A percentile compares a stretch with the other conserved stretches of the same genome.
Evolutionary conservation across 2,113 vertebrate genomes (phyloP).

Genomic region (Hypanus sabinus): DNA sequence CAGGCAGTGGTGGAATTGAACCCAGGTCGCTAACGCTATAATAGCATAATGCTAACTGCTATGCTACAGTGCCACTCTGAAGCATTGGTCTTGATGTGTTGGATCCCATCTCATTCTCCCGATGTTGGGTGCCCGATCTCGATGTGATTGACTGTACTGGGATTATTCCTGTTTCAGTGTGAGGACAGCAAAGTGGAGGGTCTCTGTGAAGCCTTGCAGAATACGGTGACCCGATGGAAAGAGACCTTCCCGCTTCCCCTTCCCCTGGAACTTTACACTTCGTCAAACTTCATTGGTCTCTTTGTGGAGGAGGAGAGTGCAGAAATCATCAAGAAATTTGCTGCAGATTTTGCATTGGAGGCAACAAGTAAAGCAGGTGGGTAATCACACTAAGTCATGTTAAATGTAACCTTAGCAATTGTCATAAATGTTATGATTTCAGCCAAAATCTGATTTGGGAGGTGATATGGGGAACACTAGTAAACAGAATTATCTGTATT

Average conservation of each 20-base stretch:
- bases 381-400: slow-evolving; percentile 4
- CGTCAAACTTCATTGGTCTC: slow-evolving; percentile 92
- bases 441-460: too few species aligned
- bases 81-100: background rate
- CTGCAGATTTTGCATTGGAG: slow-evolving; percentile 80
- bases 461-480: too few species aligned
- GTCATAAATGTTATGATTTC: too few species aligned
- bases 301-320: slow-evolving; percentile 92
- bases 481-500: background rate
- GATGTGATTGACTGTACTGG: background rate
- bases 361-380: slow-evolving; percentile 81
- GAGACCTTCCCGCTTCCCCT: slow-evolving; percentile 78
- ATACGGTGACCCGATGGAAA: slow-evolving; percentile 77
- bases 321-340: slow-evolving; percentile 86
- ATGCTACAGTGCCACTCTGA: background rate
- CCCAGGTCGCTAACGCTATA: too few species aligned
- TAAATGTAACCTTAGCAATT: background rate
- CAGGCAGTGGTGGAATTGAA: too few species aligned
- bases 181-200: slow-evolving; percentile 86
- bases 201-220: slow-evolving; percentile 77
- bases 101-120: too few species aligned
- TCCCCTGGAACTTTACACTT: slow-evolving; percentile 86
- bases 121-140: background rate
- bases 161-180: slow-evolving; percentile 61
- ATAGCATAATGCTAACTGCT: too few species aligned